Conservation (phyloP, 2,888 invertebrate species). For the Harmothoe impar region DNA sequence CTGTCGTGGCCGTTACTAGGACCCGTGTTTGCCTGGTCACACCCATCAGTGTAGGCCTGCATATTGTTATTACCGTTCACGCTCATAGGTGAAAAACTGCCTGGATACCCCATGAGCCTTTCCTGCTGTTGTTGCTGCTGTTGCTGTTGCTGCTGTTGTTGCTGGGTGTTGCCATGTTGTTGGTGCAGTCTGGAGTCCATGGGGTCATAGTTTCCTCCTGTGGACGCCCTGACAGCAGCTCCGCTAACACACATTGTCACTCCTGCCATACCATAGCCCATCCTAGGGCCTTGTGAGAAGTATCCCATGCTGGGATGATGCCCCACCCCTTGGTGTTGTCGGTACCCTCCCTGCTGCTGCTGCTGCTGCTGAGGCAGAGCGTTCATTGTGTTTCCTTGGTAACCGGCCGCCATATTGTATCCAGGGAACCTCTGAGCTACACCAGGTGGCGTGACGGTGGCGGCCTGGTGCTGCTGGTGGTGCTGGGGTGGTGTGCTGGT, state of each 20-base stretch:
- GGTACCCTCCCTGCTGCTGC: constrained; percentile 33
- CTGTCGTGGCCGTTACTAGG: constrained; percentile 49
- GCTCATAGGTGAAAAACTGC: constrained; percentile 33
- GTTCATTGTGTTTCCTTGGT: constrained; percentile 48
- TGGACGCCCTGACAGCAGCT: neutral
- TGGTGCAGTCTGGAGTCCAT: constrained; percentile 17
- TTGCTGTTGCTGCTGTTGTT: neutral
- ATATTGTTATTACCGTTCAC: neutral
- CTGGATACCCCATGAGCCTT: constrained; percentile 29
- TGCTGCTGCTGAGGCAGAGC: constrained; percentile 24
- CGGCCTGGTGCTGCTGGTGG: neutral
- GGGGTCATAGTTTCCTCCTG: neutral
- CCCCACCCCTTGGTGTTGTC: neutral
- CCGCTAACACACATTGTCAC: constrained; percentile 17
- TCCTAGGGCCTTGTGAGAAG: constrained; percentile 20
- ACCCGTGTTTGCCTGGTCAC: neutral
- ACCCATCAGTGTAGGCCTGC: neutral
- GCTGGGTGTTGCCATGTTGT: neutral
- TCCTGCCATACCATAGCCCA: neutral
- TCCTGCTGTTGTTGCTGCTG: neutral
- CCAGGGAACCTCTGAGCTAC: constrained; percentile 33
- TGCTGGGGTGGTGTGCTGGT: constrained; percentile 23
- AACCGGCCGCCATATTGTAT: constrained; percentile 59
- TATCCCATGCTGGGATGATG: neutral
- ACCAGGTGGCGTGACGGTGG: constrained; percentile 59